Base-by-base conservation (phyloP, 2,888 invertebrate species). In the Eulithis prunata region DNA sequence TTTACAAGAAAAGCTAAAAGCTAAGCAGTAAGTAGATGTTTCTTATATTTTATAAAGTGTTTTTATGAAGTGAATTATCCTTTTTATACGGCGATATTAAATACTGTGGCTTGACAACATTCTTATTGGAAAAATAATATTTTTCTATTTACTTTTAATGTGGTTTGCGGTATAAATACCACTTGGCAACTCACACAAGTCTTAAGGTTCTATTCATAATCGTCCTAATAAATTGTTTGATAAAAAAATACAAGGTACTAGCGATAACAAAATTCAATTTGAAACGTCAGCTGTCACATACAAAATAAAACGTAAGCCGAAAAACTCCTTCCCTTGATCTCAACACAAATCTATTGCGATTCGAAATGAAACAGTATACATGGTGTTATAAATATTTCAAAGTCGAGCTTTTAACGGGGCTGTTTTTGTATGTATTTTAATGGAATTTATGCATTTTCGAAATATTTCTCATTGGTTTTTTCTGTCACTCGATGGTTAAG, bases 221-320 rank as follows among this genome's bases (percentile, higher is more conserved):
- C 6, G 0, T 41, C 32, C 2, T 41, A 41, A 41, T 10, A 41
- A 2, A 41, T 41, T 41, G 5, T 41, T 41, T 41, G 8, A 41
- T 1, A 41, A 41, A 41, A 8, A 8, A 41, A 41, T 11, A 41
- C 53, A 32, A 52, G 32, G 6, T 38, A 54, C 38, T 11, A 21
- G 14, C 41, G 41, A 58, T 41, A 2, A 8, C 53, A 53, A 53
- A 53, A 45, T 53, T 49, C 52, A 60, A 60, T 53, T 53, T 53
- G 32, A 53, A 43, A 52, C 45, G 52, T 60, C 60, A 53, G 46
- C 45, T 53, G 53, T 60, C 53, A 60, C 12, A 60, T 43, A 53
- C 60, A 41, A 41, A 54, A 41, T 36, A 36, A 13, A 38, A 12
- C 38, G 53, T 38, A 10, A 41, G 49, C 14, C 13, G 14, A 14